Evolutionary conservation across 2,888 invertebrate species (phyloP), one percentile per base, ranked within the genome.

Genomic region (Philhelius pedissequus): DNA sequence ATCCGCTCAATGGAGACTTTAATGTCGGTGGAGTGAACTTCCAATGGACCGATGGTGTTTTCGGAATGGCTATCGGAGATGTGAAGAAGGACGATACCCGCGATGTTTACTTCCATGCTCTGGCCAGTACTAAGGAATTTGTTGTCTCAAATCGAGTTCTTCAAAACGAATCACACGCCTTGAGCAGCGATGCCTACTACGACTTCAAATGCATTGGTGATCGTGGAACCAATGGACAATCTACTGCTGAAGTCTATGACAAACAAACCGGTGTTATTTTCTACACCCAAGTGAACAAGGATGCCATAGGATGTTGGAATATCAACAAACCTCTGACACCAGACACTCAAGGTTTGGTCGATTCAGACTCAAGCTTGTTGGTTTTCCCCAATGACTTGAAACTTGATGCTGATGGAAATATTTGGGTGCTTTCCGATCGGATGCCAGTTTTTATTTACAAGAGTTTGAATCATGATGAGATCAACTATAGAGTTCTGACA

Each of bases 31-130:
- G 96, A 5, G 93, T 96, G 22, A 94, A 95, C 89, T 97, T 96
- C 93, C 96, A 96, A 89, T 97, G 96, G 96, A 96, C 95, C 0
- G 96, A 97, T 89, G 96, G 96, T 1, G 93, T 97, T 0, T 96
- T 96, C 87, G 95, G 95, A 15, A 89, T 96, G 86, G 95, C 96
- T 2, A 91, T 96, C 18, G 95, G 94, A 0, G 93, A 93, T 35
- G 92, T 92, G 78, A 92, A 93, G 82, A 91, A 92, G 6, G 93
- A 94, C 87, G 93, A 94, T 30, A 88, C 92, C 86, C 94, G 95
- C 86, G 95, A 94, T 22, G 92, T 96, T 87, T 97, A 96, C 91
- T 97, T 97, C 94, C 97, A 97, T 90, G 94, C 97, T 0, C 93
- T 97, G 91, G 95, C 96, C 35, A 95, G 96, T 87, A 95, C 95